Evolutionary conservation across 2,888 invertebrate species (phyloP).

Genomic region (Sminthurides aquaticus): DNA sequence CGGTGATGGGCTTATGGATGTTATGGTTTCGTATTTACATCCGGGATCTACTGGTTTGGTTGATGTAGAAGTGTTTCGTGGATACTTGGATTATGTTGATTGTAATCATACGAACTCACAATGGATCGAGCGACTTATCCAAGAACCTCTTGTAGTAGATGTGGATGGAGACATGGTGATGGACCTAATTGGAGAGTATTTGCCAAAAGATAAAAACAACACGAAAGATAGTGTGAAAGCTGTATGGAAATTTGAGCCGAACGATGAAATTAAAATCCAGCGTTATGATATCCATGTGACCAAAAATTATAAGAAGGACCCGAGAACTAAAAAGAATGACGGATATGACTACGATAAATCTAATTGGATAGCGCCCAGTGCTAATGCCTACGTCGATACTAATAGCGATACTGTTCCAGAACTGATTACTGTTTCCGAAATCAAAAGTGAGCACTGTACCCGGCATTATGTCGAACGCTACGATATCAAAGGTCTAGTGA

Average conservation of each 20-base stretch:
- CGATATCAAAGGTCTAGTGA: not conserved
- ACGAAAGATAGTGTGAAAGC: not conserved
- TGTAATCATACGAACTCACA: not conserved
- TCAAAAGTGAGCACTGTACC: not conserved
- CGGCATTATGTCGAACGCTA: not conserved
- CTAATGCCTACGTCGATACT: conserved; percentile 82
- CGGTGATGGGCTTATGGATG: conserved; percentile 91
- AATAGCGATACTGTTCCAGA: conserved; percentile 79
- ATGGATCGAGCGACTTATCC: conserved; percentile 9
- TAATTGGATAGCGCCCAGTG: conserved; percentile 63
- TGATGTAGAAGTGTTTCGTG: conserved; percentile 11
- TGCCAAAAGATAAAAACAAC: not conserved
- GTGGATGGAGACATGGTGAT: conserved; percentile 87
- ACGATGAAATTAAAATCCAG: not conserved
- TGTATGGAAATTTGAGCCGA: conserved; percentile 9
- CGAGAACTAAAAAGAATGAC: not conserved
- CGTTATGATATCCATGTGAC: conserved; percentile 2
- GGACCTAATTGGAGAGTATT: conserved; percentile 74
- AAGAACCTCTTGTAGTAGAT: conserved; percentile 70
- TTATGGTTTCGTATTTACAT: conserved; percentile 57
- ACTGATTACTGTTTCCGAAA: conserved; percentile 66
- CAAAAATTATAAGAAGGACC: not conserved
- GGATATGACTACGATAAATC: not conserved
- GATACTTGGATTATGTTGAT: conserved; percentile 4
- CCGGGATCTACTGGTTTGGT: not conserved